Base-by-base conservation (phyloP, 2,888 invertebrate genomes). In the Sphaerophoria taeniata region DNA sequence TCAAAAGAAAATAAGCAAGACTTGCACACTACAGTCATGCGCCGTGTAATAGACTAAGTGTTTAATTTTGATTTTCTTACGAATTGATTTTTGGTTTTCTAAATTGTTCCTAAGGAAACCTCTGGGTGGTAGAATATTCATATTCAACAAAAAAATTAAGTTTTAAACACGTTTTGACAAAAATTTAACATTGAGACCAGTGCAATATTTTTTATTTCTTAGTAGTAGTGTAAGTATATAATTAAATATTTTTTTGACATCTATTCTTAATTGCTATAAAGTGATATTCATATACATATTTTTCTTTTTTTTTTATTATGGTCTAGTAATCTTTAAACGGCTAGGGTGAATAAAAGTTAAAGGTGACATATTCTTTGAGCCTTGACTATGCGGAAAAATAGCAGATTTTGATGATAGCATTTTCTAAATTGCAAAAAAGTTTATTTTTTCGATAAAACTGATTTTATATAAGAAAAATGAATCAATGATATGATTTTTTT, bases 171-270 rank as follows among this genome's bases (percentile, higher is more conserved):
- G 9, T 53, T 49, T 76, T 49, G 58, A 69, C 47, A 49, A 60
- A 33, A 74, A 36, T 31, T 65, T 36, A 51, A 56, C 55, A 36
- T 24, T 24, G 58, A 73, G 85, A 65, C 85, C 85, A 24, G 24
- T n/a, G n/a, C n/a, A n/a, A n/a, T n/a, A 24, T 24, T 24, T 53
- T 79, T 83, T 84, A 65, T 71, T 65, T 65, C 83, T 84, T 85
- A 85, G 85, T 85, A 85, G 85, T 85, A 85, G 85, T 81, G 76
- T 81, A 81, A 85, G 85, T 77, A 72, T 73, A 70, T 70, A 55
- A 43, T 33, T 65, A 70, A 74, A 36, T 73, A 53, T 55, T 53
- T 47, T 24, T 34, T 79, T 70, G 73, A 78, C 70, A 79, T 70
- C 36, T 60, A 75, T 83, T 73, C 55, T 63, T 78, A 83, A 45